Conservation (phyloP, 2,113 vertebrate genomes). For the Carassius carassius region DNA sequence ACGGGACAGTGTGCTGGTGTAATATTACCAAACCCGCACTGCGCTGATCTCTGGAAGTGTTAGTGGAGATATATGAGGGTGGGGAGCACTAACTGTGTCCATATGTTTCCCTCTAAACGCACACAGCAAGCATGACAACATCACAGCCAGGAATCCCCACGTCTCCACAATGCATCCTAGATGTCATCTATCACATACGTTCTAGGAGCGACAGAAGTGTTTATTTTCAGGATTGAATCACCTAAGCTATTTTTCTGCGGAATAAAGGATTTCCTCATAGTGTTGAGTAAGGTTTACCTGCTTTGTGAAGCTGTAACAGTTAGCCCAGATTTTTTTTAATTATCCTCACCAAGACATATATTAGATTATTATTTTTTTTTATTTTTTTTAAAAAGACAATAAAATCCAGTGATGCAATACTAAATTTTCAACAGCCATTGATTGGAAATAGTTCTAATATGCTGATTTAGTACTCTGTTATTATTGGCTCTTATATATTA, state of each 20-base stretch:
- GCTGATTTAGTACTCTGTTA: background rate
- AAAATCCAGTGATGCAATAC: background rate
- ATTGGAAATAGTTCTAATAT: background rate
- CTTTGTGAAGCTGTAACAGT: background rate
- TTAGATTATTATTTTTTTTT: no score
- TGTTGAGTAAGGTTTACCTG: background rate
- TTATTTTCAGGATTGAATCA: background rate
- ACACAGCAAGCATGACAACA: slow-evolving; percentile 36
- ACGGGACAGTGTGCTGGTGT: background rate
- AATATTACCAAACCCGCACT: background rate
- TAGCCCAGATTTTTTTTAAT: background rate
- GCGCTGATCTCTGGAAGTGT: slow-evolving; percentile 6
- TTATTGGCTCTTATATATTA: no score
- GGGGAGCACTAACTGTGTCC: slow-evolving; percentile 11
- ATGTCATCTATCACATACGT: background rate
- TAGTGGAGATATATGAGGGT: slow-evolving; percentile 13
- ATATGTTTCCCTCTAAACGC: slow-evolving; percentile 39
- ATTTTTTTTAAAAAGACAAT: no score
- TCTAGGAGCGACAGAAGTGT: background rate
- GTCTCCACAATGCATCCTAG: background rate
- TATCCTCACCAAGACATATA: no score
- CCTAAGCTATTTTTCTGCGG: background rate
- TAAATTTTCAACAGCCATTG: background rate
- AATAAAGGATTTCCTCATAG: background rate
- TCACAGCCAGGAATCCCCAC: background rate